Evolutionary conservation across 2,797 vertebrate genomes (phyloP).

Genomic region (Sebastiscus albofasciatus): DNA sequence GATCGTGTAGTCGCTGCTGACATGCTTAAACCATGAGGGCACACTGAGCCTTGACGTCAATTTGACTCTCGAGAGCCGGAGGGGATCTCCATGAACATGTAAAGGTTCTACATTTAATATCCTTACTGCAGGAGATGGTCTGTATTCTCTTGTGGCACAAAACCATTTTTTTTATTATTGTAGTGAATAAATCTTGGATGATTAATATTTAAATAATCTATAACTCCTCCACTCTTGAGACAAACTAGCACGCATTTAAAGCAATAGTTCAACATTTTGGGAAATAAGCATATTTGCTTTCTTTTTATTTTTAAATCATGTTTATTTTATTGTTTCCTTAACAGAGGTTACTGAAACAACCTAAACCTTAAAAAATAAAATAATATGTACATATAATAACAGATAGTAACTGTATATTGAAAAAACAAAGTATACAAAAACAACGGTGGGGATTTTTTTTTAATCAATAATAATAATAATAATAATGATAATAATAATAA

Average conservation of each 20-base stretch:
- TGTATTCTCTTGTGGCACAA: neutral
- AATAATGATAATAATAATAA: too few relatives aligned
- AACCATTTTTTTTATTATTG: neutral
- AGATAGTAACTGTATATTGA: too few relatives aligned
- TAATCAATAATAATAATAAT: too few relatives aligned
- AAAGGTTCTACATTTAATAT: conserved; percentile 3
- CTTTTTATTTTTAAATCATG: too few relatives aligned
- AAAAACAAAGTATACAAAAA: too few relatives aligned
- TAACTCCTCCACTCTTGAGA: neutral
- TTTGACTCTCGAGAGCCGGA: conserved; percentile 38
- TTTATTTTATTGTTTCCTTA: too few relatives aligned
- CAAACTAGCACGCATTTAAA: neutral
- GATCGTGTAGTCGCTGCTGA: conserved; percentile 63
- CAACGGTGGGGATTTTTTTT: too few relatives aligned
- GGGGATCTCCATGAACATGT: conserved; percentile 32
- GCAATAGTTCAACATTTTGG: neutral
- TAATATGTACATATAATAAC: too few relatives aligned
- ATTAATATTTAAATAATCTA: neutral
- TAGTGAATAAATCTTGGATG: neutral
- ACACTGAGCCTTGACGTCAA: conserved; percentile 24
- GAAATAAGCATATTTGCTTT: too few relatives aligned
- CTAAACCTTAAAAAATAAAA: too few relatives aligned
- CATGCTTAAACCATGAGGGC: conserved; percentile 61
- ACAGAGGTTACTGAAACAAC: too few relatives aligned
- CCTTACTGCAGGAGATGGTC: neutral